These are phyloP conservation scores for Cervus canadensis DNA, from an alignment of 2,113 vertebrate genomes.

Conservation along the genomic window DNA sequence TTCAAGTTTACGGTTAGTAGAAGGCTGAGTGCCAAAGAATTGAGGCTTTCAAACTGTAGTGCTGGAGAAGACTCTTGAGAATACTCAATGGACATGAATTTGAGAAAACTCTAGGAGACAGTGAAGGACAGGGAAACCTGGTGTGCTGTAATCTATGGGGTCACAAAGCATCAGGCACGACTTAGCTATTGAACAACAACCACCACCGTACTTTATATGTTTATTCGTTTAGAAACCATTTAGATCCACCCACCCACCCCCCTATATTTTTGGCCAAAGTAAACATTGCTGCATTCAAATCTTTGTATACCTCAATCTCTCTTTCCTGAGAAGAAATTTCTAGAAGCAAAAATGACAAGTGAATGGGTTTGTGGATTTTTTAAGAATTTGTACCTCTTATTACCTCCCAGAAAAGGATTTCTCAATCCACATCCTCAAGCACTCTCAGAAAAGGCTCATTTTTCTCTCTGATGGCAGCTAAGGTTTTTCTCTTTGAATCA, in stretches of 20 bases:
- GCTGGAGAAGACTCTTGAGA: neutral
- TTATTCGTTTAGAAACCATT: neutral
- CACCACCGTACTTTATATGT: fast-evolving
- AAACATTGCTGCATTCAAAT: neutral
- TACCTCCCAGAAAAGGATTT: neutral
- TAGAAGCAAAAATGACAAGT: neutral
- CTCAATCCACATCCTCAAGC: fast-evolving
- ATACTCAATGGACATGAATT: neutral
- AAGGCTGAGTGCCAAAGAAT: neutral
- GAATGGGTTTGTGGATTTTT: neutral
- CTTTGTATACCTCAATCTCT: neutral
- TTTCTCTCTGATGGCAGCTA: neutral
- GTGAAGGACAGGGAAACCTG: neutral
- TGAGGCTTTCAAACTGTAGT: neutral
- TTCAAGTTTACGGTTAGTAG: neutral
- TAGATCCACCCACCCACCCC: neutral
- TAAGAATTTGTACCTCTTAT: neutral
- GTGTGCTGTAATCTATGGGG: neutral
- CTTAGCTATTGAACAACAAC: neutral
- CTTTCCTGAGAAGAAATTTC: neutral
- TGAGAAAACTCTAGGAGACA: neutral
- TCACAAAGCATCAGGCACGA: neutral
- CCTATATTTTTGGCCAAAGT: neutral
- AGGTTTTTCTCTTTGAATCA: neutral
- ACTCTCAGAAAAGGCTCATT: fast-evolving